Base-by-base conservation (phyloP, 2,113 vertebrate species). In the Tachycineta bicolor region DNA sequence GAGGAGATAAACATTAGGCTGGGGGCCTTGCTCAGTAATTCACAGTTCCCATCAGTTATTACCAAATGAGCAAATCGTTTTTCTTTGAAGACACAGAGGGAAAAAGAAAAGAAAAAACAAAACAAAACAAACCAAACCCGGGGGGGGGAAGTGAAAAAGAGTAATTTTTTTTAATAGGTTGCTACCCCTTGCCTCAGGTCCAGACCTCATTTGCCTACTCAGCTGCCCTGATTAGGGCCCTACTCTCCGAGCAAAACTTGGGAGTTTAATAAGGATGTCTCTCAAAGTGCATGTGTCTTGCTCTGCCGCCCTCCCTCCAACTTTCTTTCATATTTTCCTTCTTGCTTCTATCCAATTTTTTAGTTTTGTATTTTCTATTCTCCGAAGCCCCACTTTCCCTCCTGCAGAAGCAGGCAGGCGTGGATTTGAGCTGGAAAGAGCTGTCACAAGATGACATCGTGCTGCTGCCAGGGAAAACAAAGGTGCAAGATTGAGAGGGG, bases 1-100 rank as follows among this genome's bases (percentile, higher is more conserved):
- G 4, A 60, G 18, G 91, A 97, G 91, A 97, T 95, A 96, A 97
- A 97, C 95, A 90, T 89, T 34, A 83, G 93, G 90, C 96, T 95
- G 69, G 73, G 43, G 90, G 87, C 81, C 75, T 89, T 75, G 83
- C 93, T 87, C 52, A 1, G 75, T 97, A 94, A 97, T 94, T 97
- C 97, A 97, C 50, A 0, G 29, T 39, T 44, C 50, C 85, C 83
- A 71, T 96, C 87, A 83, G 84, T 95, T 96, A 97, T 90, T 82
- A 96, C 89, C 82, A 95, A 97, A 96, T 75, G 87, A 97, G 89
- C 94, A 94, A 97, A 96, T 80, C 20, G 17, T 94, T 97, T 97
- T 75, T 92, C 87, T 94, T 89, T 53, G 75, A 93, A 96, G 71
- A 46, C 64, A 70, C 71, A 70, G 75, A 74, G 39, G 29, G 29